Base-by-base conservation (phyloP, 1,140 invertebrate genomes). In the Laupala kohalensis region DNA sequence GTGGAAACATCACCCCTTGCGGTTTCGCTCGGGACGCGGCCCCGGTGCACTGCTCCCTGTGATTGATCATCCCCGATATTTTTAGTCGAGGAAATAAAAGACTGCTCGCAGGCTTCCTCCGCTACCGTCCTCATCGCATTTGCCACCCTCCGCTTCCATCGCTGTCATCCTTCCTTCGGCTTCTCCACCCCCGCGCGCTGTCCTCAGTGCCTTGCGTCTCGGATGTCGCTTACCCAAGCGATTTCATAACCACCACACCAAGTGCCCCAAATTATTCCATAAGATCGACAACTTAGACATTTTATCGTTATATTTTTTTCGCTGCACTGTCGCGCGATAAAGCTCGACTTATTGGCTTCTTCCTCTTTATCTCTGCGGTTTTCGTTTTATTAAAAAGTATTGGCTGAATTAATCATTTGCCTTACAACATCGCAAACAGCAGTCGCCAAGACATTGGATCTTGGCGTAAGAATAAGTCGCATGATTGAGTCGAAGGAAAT, bases 1-100 rank as follows among this genome's bases (percentile, higher is more conserved):
- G 63, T 65, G 70, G 70, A 68, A 68, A 68, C 67, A 68, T 68
- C 67, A 68, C 27, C 67, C 67, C 67, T 68, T 29, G 19, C 28
- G 23, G 13, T 68, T 29, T n/a, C 6, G 26, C 28, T 23, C 29
- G 27, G 27, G 66, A n/a, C 27, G 23, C 27, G 24, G 15, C 67
- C 67, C 27, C 27, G 15, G 9, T n/a, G 15, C 19, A 24, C 3
- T 6, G 27, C 27, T 29, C 24, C 67, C 25, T n/a, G 23, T 68
- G 29, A 68, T 68, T 68, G 67, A 68, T 68, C 28, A 37, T 68
- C 67, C 29, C 27, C 67, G 29, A 37, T 68, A 29, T 23, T 29
- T 37, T 68, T 68, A 29, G 24, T 27, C 27, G 67, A 67, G 15
- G 19, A 19, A 12, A 68, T 29, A 68, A 25, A 68, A 37, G 27